Conservation (phyloP, 2,113 vertebrate species). For the Mormyrus iriodes region DNA sequence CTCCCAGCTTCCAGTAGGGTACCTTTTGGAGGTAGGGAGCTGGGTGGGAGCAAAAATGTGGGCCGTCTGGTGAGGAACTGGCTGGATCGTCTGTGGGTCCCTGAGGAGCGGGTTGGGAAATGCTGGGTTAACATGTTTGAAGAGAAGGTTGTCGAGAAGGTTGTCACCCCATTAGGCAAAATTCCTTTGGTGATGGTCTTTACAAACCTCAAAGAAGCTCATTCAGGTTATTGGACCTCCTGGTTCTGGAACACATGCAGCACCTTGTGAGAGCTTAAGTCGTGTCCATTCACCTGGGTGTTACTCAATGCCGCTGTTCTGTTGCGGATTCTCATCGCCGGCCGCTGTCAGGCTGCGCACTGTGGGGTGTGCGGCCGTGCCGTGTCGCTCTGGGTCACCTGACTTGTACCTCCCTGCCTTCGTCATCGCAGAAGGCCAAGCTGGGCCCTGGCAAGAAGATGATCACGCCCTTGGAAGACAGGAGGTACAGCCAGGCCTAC, state of each 20-base stretch:
- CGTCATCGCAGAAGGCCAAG: slow-evolving; percentile 78
- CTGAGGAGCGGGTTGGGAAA: too few relatives aligned
- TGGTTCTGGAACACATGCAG: slow-evolving; percentile 14
- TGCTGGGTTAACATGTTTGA: not conserved
- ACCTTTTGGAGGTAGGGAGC: not conserved
- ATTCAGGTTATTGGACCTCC: not conserved
- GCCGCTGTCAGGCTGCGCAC: not conserved
- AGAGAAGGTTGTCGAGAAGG: not conserved
- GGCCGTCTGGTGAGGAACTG: not conserved
- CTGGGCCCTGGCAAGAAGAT: slow-evolving; percentile 86
- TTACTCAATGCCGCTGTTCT: not conserved
- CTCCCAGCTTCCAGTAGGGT: too few relatives aligned
- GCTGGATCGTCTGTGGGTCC: too few relatives aligned
- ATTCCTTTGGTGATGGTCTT: not conserved
- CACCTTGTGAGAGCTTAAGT: not conserved
- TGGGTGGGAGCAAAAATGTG: not conserved
- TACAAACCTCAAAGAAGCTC: not conserved
- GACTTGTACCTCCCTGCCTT: not conserved
- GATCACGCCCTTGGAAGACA: slow-evolving; percentile 63
- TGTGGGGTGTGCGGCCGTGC: not conserved
- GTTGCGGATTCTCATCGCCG: not conserved
- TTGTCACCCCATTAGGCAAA: not conserved
- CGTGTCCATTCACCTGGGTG: not conserved
- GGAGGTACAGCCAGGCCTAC: slow-evolving; percentile 58
- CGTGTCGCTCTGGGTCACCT: not conserved